phyloP scores from a whole-genome alignment of 2,797 vertebrate genomes.

The Meriones psammophilus region DNA sequence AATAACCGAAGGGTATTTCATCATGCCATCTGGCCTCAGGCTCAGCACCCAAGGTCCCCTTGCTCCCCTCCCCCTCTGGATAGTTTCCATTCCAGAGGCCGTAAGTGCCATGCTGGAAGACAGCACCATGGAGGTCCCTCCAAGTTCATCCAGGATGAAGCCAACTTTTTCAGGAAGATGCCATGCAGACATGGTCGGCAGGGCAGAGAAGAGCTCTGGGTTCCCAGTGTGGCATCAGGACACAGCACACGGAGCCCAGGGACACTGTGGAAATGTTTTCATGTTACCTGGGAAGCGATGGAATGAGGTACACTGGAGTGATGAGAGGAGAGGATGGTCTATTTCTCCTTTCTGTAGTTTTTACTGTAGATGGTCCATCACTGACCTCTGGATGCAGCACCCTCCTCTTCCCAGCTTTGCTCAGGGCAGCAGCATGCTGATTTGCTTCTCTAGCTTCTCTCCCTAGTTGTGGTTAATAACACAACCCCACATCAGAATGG shows the following conservation, averaged over 20 bases:
- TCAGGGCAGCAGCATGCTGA: not conserved
- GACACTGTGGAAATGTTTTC: not conserved
- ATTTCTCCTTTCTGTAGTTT: not conserved
- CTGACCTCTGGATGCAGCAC: not conserved
- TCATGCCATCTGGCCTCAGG: not conserved
- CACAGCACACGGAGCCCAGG: not conserved
- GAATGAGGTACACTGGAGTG: not conserved
- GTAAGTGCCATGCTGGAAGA: fast-evolving
- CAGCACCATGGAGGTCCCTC: not conserved
- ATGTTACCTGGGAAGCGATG: not conserved
- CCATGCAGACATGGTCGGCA: too few species aligned
- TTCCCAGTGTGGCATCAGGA: not conserved
- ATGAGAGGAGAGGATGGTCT: not conserved
- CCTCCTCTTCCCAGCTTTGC: not conserved
- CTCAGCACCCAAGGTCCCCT: not conserved
- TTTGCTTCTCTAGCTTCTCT: not conserved
- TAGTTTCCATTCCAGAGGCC: not conserved
- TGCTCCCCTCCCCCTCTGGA: not conserved
- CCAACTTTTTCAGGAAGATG: not conserved
- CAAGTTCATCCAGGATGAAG: not conserved
- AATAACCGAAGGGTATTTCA: not conserved
- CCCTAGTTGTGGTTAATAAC: not conserved
- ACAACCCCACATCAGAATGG: not conserved
- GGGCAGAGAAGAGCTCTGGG: not conserved
- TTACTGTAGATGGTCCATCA: not conserved